A percentile compares a stretch with the other conserved stretches of the same genome.
These are phyloP conservation scores for Drosophila acutilabella DNA, from an alignment of 2,888 invertebrate species.

Conservation along the genomic window DNA sequence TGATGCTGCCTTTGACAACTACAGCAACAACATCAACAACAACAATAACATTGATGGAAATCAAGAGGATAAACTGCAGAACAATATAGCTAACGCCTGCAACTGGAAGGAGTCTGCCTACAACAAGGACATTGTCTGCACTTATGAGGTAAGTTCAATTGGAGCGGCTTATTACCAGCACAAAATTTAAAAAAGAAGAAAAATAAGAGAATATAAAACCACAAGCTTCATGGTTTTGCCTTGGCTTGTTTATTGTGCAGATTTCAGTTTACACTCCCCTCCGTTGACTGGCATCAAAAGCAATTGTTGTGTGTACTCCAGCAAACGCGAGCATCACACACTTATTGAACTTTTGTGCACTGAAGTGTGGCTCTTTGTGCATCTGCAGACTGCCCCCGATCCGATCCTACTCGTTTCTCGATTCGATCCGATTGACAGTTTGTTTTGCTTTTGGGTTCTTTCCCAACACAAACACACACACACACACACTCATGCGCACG, in stretches of 20 bases:
- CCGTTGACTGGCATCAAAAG: constrained; percentile 39
- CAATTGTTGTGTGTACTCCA: constrained; percentile 51
- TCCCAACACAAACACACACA: constrained; percentile 22
- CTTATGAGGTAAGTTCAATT: constrained; percentile 84
- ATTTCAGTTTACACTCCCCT: constrained; percentile 48
- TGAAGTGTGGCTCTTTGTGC: constrained; percentile 76
- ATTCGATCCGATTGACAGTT: constrained; percentile 52
- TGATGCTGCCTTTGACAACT: constrained; percentile 59
- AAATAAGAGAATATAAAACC: constrained; percentile 3
- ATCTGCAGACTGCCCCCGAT: constrained; percentile 47
- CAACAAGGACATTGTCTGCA: constrained; percentile 77
- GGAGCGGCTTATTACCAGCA: constrained; percentile 69
- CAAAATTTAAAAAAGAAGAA: neutral
- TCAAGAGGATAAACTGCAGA: constrained; percentile 12
- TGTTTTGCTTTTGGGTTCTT: constrained; percentile 43
- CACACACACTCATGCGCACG: too few species aligned
- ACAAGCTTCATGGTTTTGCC: constrained; percentile 15
- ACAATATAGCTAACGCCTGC: constrained; percentile 29
- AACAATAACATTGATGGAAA: constrained; percentile 14
- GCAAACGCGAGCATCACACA: constrained; percentile 44
- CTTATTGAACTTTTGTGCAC: constrained; percentile 80
- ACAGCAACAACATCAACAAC: constrained; percentile 38
- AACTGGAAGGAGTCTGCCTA: constrained; percentile 43
- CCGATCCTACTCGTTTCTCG: constrained; percentile 4
- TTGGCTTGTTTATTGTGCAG: constrained; percentile 70